Conservation (phyloP, 2,797 vertebrate species). For the Spinus pinus region DNA sequence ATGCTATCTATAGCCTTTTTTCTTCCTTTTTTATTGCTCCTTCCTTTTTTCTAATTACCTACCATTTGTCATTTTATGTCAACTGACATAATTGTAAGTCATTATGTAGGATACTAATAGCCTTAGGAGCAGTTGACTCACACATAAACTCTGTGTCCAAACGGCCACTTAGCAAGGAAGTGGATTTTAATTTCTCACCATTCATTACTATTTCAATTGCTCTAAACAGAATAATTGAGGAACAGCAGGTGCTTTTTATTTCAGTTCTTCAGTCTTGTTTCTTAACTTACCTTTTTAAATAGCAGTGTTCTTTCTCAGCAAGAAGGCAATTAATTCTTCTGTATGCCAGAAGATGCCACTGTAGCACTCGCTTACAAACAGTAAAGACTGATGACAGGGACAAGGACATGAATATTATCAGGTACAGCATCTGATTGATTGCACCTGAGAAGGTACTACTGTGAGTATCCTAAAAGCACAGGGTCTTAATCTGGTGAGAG, state of each 20-base stretch:
- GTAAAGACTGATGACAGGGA: background rate
- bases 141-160: background rate
- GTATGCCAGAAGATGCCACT: constrained; percentile 72
- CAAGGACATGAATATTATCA: background rate
- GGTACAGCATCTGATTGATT: background rate
- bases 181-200: constrained; percentile 22
- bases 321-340: constrained; percentile 31
- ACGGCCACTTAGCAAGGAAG: background rate
- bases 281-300: background rate
- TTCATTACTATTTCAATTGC: background rate
- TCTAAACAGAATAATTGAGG: background rate
- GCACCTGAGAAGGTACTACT: background rate
- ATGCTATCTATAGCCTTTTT: background rate
- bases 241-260: background rate
- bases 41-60: constrained; percentile 8
- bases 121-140: background rate
- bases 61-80: background rate
- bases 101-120: background rate
- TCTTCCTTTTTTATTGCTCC: background rate
- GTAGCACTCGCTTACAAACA: constrained; percentile 41
- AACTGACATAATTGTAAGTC: background rate
- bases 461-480: background rate
- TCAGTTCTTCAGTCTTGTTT: background rate
- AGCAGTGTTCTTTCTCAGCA: background rate
- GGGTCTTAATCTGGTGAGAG: background rate